A percentile compares a stretch with the other conserved stretches of the same genome.
phyloP scores from a whole-genome alignment of 2,888 invertebrate genomes.

The Lithosia quadra region DNA sequence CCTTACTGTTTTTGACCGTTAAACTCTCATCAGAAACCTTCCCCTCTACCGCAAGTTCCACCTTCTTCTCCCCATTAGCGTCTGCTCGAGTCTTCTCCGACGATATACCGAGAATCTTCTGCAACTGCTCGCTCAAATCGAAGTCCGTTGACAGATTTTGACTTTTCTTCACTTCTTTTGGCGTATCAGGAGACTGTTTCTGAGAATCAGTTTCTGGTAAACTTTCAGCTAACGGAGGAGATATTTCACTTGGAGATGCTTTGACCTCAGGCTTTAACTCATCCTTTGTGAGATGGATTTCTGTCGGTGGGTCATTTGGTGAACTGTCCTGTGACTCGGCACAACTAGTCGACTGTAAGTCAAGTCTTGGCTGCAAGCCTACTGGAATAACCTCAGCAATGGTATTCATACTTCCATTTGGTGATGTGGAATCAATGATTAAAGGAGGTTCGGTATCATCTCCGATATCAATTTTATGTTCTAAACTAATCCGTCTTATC shows the following conservation, averaged over 20 bases:
- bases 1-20: conserved; percentile 9
- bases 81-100: conserved; percentile 80
- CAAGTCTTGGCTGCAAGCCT: conserved; percentile 74
- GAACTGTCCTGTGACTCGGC: conserved; percentile 80
- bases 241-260: conserved; percentile 81
- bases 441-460: conserved; percentile 84
- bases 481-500: conserved; percentile 76
- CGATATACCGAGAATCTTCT: conserved; percentile 83
- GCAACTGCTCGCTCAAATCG: conserved; percentile 82
- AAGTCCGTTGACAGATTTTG: conserved; percentile 84
- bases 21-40: conserved; percentile 68
- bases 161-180: conserved; percentile 82
- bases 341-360: conserved; percentile 68
- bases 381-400: conserved; percentile 82
- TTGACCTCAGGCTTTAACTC: conserved; percentile 71
- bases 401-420: conserved; percentile 79
- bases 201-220: conserved; percentile 71
- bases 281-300: conserved; percentile 77
- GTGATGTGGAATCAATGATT: conserved; percentile 81
- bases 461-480: conserved; percentile 83
- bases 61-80: conserved; percentile 70
- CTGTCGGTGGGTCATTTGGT: conserved; percentile 81
- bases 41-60: conserved; percentile 74
- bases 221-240: conserved; percentile 75
- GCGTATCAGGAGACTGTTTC: conserved; percentile 80